Conservation (phyloP, 2,797 vertebrate genomes). For the Lycodopsis pacificus region DNA sequence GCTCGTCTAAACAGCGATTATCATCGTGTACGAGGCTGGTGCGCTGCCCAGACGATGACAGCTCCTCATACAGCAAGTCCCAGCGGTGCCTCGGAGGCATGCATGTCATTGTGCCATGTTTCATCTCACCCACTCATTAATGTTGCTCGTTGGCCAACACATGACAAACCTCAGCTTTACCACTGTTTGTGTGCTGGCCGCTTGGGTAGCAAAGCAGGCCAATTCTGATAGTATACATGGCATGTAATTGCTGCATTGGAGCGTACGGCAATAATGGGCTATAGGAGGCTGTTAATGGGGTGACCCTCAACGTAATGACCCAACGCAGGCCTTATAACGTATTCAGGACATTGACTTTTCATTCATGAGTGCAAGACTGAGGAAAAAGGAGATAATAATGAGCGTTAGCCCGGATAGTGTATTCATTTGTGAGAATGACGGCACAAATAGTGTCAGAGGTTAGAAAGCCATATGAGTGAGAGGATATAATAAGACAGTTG, state of each 20-base stretch:
- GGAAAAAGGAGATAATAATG: slow-evolving; percentile 59
- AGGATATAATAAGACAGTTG: slow-evolving; percentile 45
- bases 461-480: slow-evolving; percentile 44
- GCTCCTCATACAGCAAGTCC: slow-evolving; percentile 52
- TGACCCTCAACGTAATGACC: slow-evolving; percentile 70
- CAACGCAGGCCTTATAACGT: slow-evolving; percentile 62
- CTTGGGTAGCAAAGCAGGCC: slow-evolving; percentile 37
- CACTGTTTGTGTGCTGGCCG: slow-evolving; percentile 53
- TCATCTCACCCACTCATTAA: slow-evolving; percentile 62
- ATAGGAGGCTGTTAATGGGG: slow-evolving; percentile 48
- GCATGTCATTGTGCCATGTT: slow-evolving; percentile 62
- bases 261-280: slow-evolving; percentile 39
- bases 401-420: slow-evolving; percentile 54
- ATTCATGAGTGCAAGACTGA: slow-evolving; percentile 53
- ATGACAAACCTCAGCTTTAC: slow-evolving; percentile 51
- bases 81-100: slow-evolving; percentile 57
- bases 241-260: slow-evolving; percentile 55
- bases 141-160: slow-evolving; percentile 52
- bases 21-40: slow-evolving; percentile 63
- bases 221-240: slow-evolving; percentile 40
- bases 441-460: slow-evolving; percentile 65
- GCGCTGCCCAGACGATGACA: slow-evolving; percentile 55
- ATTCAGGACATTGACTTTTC: slow-evolving; percentile 73
- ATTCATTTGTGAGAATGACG: slow-evolving; percentile 66
- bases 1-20: slow-evolving; percentile 69